phyloP scores from a whole-genome alignment of 2,113 vertebrate species.

The Bujurquina vittata region DNA sequence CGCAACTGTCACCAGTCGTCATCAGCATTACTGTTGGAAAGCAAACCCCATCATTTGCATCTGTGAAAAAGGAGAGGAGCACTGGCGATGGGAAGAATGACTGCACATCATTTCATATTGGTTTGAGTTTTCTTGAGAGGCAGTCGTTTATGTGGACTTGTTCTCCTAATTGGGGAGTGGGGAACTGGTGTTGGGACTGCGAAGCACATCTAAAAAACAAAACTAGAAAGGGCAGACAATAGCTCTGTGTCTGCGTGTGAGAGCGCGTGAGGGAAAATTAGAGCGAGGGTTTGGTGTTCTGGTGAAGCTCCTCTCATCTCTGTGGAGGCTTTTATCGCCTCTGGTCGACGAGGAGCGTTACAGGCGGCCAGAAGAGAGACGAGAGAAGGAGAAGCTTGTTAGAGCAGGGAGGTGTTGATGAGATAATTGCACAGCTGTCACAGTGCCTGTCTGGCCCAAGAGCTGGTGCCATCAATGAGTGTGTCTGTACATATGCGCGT shows the following conservation, averaged over 20 bases:
- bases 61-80: background rate
- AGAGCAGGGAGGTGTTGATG: constrained; percentile 72
- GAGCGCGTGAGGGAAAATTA: background rate
- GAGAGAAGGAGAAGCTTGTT: constrained; percentile 59
- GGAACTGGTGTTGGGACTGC: constrained; percentile 28
- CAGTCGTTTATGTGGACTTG: constrained; percentile 40
- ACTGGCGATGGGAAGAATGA: background rate
- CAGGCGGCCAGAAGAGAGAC: constrained; percentile 14
- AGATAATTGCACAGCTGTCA: constrained; percentile 75
- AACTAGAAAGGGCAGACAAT: constrained; percentile 33
- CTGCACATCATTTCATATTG: constrained; percentile 26
- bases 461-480: constrained; percentile 28
- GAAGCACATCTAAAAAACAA: constrained; percentile 37
- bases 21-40: background rate
- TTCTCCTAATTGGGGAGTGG: constrained; percentile 45
- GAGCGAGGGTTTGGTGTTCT: constrained; percentile 14
- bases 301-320: constrained; percentile 47
- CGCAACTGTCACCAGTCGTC: background rate
- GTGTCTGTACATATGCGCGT: constrained; percentile 2
- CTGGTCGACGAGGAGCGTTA: constrained; percentile 52
- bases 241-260: background rate
- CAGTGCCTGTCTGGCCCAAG: constrained; percentile 44
- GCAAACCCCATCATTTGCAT: background rate
- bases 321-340: constrained; percentile 62
- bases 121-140: constrained; percentile 22